Percentiles rank a stretch among this genome's conserved stretches.
phyloP scores from a whole-genome alignment of 1,140 invertebrate genomes.

The Caerostris darwini region DNA sequence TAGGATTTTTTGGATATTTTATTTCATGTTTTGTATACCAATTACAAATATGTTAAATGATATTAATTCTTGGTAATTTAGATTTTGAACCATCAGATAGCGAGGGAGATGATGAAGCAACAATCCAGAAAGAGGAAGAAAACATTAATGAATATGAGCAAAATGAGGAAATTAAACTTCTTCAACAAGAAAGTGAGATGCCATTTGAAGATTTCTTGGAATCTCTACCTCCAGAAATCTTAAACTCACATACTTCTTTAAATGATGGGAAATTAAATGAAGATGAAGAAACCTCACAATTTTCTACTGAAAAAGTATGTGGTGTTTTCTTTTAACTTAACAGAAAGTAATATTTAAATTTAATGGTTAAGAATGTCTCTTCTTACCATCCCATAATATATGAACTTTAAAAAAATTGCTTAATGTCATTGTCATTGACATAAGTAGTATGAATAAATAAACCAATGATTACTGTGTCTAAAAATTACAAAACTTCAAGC shows the following conservation, averaged over 20 bases:
- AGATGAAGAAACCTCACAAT: not conserved
- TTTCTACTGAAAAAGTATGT: conserved; percentile 14
- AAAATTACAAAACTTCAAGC: no score
- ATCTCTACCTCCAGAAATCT: conserved; percentile 87
- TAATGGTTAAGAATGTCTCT: no score
- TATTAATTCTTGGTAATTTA: conserved; percentile 80
- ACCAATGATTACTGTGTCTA: no score
- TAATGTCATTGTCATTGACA: no score
- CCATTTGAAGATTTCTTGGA: conserved; percentile 93
- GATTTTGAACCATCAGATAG: conserved; percentile 90
- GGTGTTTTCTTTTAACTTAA: no score
- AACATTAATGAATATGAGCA: conserved; percentile 84
- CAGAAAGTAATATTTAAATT: no score
- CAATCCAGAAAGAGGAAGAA: conserved; percentile 94
- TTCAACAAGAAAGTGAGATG: conserved; percentile 94
- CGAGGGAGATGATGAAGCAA: conserved; percentile 96
- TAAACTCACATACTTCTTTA: conserved; percentile 1
- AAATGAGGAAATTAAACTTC: conserved; percentile 91
- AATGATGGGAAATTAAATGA: not conserved
- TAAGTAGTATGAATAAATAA: no score
- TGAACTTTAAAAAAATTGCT: no score
- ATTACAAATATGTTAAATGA: no score
- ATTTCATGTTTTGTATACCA: no score
- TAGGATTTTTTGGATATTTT: no score
- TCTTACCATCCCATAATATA: no score